Conservation (phyloP, 1,140 invertebrate genomes). For the Pseudomyrmex flavicornis region DNA sequence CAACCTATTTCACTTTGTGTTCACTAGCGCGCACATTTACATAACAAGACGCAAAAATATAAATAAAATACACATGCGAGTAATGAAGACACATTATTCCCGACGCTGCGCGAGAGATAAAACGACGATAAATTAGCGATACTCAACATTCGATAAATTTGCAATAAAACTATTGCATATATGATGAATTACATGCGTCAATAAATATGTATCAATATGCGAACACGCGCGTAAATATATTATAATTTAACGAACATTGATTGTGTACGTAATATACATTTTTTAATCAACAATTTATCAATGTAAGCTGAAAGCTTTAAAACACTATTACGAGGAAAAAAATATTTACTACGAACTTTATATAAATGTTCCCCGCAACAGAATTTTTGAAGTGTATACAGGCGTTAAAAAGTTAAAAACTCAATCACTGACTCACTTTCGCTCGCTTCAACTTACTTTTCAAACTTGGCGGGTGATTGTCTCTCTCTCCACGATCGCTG, state of each 20-base stretch:
- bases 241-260: neutral
- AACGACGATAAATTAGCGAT: neutral
- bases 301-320: neutral
- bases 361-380: neutral
- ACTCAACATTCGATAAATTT: neutral
- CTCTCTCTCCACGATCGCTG: neutral
- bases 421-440: conserved; percentile 24
- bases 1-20: conserved; percentile 25
- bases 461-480: neutral
- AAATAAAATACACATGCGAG: neutral
- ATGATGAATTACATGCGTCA: no score
- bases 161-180: conserved; percentile 2
- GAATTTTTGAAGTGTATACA: neutral
- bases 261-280: neutral
- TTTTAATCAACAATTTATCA: neutral
- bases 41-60: conserved; percentile 31
- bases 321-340: neutral
- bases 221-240: neutral
- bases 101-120: neutral
- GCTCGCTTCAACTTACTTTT: conserved; percentile 31
- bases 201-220: no score
- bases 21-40: neutral
- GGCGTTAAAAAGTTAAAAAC: conserved; percentile 13
- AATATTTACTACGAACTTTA: neutral
- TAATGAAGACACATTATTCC: conserved; percentile 25